Base-by-base conservation (phyloP, 2,113 vertebrate species). In the Calypte anna region DNA sequence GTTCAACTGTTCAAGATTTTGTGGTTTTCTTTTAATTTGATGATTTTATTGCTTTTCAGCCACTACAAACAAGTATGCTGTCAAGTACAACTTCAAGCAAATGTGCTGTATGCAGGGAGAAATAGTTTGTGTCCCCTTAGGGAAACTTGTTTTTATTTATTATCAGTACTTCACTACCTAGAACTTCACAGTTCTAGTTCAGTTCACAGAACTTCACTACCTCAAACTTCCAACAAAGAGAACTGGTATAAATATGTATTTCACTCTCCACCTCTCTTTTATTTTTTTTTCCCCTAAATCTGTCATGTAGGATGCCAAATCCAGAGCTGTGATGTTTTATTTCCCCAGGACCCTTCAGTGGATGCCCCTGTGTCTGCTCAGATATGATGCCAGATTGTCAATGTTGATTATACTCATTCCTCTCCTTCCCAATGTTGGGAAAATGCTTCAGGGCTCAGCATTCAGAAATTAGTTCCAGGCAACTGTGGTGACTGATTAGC, bases 391-490 rank as follows among this genome's bases (percentile, higher is more conserved):
- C 91, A 97, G 95, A 94, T 95, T 97, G 96, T 96, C 96, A 96
- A 84, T 96, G 96, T 88, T 95, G 94, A 96, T 96, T 96, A 97
- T 63, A 91, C 95, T 95, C 88, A 96, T 93, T 91, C 82, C 88
- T 90, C 83, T 96, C 44, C 1, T 90, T 75, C 85, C 72, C 85
- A 88, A 75, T 94, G 93, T 94, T 95, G 95, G 61, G 88, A 95
- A 96, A 97, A 90, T 0, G 91, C 94, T 96, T 75, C 90, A 93
- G 93, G 96, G 95, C 85, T 96, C 85, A 90, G 93, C 88, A 93
- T 96, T 96, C 91, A 95, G 61, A 96, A 94, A 97, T 97, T 96
- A 97, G 94, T 97, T 97, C 95, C 95, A 97, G 90, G 33, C 4
- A 17, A 96, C 93, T 96, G 90, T 96, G 90, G 82, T 91, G 80